Conservation (phyloP, 1,140 invertebrate species). For the Cheumatopsyche charites region DNA sequence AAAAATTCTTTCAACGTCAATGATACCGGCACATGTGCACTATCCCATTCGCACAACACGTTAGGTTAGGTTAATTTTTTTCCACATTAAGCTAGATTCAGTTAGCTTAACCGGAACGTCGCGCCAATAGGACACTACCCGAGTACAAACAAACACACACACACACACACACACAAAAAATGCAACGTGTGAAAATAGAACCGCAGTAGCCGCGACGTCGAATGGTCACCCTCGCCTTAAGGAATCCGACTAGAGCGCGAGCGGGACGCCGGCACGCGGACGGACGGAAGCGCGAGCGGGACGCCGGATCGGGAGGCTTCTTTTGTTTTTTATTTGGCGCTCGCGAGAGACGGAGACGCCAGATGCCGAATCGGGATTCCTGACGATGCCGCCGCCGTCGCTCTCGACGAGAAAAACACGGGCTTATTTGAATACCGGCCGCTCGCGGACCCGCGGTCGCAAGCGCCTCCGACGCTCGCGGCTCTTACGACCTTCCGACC, state of each 20-base stretch:
- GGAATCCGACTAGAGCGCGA: constrained; percentile 48
- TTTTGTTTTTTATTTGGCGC: constrained; percentile 45
- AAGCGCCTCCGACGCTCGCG: constrained; percentile 30
- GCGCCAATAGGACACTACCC: no score
- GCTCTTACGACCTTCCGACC: constrained; percentile 37
- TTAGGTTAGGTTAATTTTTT: no score
- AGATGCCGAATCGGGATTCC: constrained; percentile 48
- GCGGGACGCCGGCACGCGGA: constrained; percentile 43
- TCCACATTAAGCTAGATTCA: no score
- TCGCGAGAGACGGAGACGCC: constrained; percentile 30
- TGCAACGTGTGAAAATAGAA: no score
- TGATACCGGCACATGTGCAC: no score
- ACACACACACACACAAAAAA: no score
- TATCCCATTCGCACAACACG: no score
- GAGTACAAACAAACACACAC: no score
- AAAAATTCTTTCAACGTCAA: no score
- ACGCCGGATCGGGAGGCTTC: constrained; percentile 23
- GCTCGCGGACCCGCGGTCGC: constrained; percentile 34
- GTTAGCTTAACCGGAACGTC: no score
- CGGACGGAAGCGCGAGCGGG: constrained; percentile 38
- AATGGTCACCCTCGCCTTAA: constrained; percentile 31
- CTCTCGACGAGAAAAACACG: constrained; percentile 43
- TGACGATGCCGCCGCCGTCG: constrained; percentile 40
- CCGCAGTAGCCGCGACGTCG: no score
- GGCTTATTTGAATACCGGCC: constrained; percentile 47